Evolutionary conservation across 2,113 vertebrate species (phyloP).

Genomic region (Meleagris gallopavo): DNA sequence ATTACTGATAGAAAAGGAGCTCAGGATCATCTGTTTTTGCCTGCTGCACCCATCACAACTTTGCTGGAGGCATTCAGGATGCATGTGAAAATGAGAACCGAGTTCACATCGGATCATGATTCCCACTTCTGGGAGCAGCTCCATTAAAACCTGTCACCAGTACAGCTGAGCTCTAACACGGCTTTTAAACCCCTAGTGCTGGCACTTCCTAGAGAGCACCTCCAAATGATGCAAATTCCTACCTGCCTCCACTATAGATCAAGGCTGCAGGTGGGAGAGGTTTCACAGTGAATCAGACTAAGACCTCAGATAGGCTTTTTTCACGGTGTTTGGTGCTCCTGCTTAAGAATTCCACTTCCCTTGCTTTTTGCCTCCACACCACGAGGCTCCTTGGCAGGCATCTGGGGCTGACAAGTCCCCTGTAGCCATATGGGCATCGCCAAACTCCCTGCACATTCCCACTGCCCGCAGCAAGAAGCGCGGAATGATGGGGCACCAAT

Average conservation of each 20-base stretch:
- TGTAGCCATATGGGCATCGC: not conserved
- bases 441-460: not conserved
- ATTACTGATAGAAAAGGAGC: not conserved
- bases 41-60: not conserved
- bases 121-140: not conserved
- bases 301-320: not conserved
- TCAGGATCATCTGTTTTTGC: not conserved
- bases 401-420: not conserved
- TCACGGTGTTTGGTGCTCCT: not conserved
- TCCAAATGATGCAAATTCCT: not conserved
- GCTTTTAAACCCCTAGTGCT: not conserved
- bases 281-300: not conserved
- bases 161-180: not conserved
- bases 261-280: not conserved
- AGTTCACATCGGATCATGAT: not conserved
- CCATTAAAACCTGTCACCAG: not conserved
- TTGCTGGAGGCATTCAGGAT: not conserved
- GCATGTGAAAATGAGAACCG: not conserved
- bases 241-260: not conserved
- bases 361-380: not conserved
- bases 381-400: not conserved
- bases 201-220: constrained; percentile 22
- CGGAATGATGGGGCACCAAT: not conserved
- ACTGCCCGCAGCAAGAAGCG: not conserved
- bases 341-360: not conserved